Evolutionary conservation across 1,140 invertebrate genomes (phyloP), one percentile per base, ranked within the genome.

Genomic region (Hylaeus volcanicus): DNA sequence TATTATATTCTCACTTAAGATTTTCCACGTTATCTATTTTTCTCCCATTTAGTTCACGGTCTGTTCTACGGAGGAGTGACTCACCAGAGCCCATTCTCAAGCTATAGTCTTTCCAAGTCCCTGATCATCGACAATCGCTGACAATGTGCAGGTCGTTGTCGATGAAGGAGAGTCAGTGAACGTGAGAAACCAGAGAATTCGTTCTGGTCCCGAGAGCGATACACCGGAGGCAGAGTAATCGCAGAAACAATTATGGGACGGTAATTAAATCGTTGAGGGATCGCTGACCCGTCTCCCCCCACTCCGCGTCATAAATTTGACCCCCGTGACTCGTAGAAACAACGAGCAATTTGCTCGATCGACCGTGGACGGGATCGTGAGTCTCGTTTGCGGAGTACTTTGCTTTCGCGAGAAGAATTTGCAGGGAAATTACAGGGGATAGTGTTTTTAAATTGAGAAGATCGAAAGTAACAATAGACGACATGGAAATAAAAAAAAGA

Each of bases 241-340:
- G 51, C 69, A 77, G 64, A n/a, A 14, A 69, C 55, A 41, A 77
- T 77, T 77, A 77, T 2, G 43, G 5, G 2, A n/a, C 55, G 41
- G 64, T 77, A 51, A 77, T 77, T 77, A 77, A 77, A 70, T 45
- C 41, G 53, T 60, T 53, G 41, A 26, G 43, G 51, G n/a, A 66
- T 75, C 43, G 39, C 48, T 39, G 53, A 11, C 1, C 37, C 43
- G 45, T 69, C 71, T 39, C 43, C 26, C 15, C 12, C 55, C 4
- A 6, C 4, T 3, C 53, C 15, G 6, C 14, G 3, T 53, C n/a
- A 4, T 26, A 12, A 64, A 65, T 56, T 56, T 45, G 11, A 5
- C 8, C 53, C 26, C 26, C 26, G 8, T 15, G 14, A 6, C 3
- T 1, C 2, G 37, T n/a, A 48, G 12, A 53, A 65, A 56, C 14